These are phyloP conservation scores for Atethmia centrago DNA, from an alignment of 2,888 invertebrate species.

Conservation along the genomic window DNA sequence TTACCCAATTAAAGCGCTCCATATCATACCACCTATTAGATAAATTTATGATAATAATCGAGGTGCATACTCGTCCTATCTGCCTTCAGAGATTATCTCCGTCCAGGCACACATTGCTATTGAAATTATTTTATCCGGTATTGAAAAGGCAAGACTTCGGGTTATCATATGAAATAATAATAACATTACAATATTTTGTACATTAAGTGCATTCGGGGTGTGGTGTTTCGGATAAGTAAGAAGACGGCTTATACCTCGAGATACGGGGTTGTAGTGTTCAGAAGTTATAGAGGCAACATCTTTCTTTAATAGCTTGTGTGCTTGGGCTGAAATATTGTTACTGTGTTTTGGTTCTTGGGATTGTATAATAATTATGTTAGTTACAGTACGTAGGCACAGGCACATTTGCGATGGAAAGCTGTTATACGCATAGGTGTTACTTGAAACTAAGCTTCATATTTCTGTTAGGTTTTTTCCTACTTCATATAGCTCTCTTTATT, in stretches of 20 bases:
- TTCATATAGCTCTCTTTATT: neutral
- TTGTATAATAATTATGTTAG: slow-evolving; percentile 25
- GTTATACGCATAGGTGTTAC: neutral
- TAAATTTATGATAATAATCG: slow-evolving; percentile 74
- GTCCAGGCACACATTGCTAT: slow-evolving; percentile 78
- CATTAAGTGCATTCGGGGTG: slow-evolving; percentile 87
- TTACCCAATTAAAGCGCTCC: slow-evolving; percentile 66
- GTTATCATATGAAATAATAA: slow-evolving; percentile 88
- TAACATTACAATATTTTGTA: slow-evolving; percentile 89
- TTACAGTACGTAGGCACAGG: neutral
- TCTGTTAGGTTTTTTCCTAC: neutral
- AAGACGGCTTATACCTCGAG: slow-evolving; percentile 78
- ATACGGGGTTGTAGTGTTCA: slow-evolving; percentile 72
- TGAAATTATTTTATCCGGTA: slow-evolving; percentile 84
- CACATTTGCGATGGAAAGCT: neutral
- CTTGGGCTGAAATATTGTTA: slow-evolving; percentile 31
- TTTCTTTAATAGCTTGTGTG: slow-evolving; percentile 26
- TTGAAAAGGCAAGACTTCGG: slow-evolving; percentile 77
- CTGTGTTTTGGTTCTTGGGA: slow-evolving; percentile 21
- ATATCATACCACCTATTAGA: slow-evolving; percentile 60
- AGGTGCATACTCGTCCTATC: slow-evolving; percentile 66
- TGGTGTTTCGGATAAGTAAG: slow-evolving; percentile 83
- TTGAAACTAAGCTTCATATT: neutral
- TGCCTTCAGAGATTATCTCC: slow-evolving; percentile 76
- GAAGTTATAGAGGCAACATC: slow-evolving; percentile 66